phyloP scores from a whole-genome alignment of 2,113 vertebrate species.

The Cyphomyrus plagiostoma region DNA sequence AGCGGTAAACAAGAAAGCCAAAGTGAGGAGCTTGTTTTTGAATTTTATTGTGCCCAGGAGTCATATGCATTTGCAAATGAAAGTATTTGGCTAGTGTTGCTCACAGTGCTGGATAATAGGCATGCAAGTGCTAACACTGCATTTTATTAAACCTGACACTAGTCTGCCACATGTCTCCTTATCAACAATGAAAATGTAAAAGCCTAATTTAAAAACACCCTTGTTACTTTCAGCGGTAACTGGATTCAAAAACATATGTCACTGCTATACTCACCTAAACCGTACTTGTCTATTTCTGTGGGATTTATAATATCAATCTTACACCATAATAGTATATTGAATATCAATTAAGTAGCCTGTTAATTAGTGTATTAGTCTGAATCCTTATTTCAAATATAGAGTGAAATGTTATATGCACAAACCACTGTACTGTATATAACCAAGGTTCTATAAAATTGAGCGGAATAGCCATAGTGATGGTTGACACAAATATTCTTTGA shows the following conservation, averaged over 20 bases:
- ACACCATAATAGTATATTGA: not conserved
- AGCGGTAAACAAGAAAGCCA: not conserved
- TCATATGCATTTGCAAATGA: slow-evolving; percentile 8
- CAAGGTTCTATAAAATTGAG: not conserved
- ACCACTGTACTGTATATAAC: not conserved
- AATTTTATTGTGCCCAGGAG: not conserved
- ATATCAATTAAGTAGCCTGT: not conserved
- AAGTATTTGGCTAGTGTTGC: not conserved
- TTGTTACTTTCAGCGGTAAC: not conserved
- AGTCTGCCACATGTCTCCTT: not conserved
- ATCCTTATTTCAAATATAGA: not conserved
- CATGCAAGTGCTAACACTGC: not conserved
- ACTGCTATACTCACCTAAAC: not conserved
- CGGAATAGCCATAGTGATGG: not conserved
- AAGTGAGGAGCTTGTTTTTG: not conserved
- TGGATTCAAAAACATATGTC: not conserved
- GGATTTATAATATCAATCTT: not conserved
- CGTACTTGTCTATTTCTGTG: not conserved
- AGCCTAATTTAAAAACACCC: not conserved
- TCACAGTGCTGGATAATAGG: not conserved
- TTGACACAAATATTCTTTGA: not conserved
- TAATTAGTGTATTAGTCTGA: not conserved
- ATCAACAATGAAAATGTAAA: not conserved
- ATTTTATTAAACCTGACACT: not conserved
- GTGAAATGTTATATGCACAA: not conserved